phyloP scores from a whole-genome alignment of 23 tunicate species.

The Trididemnum miniatum region DNA sequence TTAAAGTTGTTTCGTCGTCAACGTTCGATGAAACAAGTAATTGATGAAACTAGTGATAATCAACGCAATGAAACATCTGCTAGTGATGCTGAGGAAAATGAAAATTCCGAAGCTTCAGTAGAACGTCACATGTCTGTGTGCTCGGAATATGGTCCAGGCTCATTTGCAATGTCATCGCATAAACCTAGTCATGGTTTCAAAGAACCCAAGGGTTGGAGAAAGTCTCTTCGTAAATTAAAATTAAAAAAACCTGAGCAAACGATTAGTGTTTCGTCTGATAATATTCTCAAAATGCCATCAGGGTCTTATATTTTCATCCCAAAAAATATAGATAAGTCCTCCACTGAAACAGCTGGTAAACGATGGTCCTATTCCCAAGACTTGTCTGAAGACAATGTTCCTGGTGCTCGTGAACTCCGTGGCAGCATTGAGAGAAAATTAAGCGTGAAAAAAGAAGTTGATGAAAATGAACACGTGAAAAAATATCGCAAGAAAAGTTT shows the following conservation, averaged over 20 bases:
- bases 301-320: neutral
- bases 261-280: constrained; percentile 51
- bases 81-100: neutral
- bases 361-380: constrained; percentile 84
- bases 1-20: constrained; percentile 45
- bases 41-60: neutral
- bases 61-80: neutral
- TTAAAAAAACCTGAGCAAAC: constrained; percentile 40
- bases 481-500: neutral
- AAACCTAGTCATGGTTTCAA: constrained; percentile 27
- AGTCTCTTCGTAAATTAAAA: constrained; percentile 58
- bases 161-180: neutral
- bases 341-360: constrained; percentile 21
- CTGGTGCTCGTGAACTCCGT: constrained; percentile 52
- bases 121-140: neutral
- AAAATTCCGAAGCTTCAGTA: neutral
- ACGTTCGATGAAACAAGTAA: neutral
- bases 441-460: constrained; percentile 50
- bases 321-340: neutral
- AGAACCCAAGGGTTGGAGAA: constrained; percentile 67
- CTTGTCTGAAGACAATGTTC: constrained; percentile 57
- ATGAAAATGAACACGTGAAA: neutral
- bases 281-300: constrained; percentile 26
- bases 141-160: neutral
- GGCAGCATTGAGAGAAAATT: constrained; percentile 49